Conservation (phyloP, 2,113 vertebrate species). For the Xenus cinereus region DNA sequence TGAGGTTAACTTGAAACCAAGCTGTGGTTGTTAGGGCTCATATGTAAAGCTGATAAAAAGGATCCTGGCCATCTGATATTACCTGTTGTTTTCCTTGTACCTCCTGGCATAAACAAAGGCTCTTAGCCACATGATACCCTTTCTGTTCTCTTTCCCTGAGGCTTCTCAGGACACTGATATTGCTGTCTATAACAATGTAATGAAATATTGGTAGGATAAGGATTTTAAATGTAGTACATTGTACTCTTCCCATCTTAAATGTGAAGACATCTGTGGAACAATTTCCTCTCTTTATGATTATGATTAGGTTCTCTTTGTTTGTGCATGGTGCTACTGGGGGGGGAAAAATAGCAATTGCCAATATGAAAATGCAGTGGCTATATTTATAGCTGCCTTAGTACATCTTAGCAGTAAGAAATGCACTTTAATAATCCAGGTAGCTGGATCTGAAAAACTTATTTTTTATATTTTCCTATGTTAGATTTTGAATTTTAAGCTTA, state of each 20-base stretch:
- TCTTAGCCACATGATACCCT: not conserved
- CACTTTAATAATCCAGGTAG: not conserved
- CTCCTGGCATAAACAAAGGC: not conserved
- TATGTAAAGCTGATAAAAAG: slow-evolving; percentile 17
- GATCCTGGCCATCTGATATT: slow-evolving; percentile 17
- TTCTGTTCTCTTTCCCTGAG: not conserved
- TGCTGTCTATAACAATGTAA: not conserved
- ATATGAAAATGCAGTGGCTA: not conserved
- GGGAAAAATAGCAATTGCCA: not conserved
- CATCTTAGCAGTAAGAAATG: not conserved
- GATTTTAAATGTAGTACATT: not conserved
- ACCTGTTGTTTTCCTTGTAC: not conserved
- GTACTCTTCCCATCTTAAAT: not conserved
- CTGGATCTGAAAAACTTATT: not conserved
- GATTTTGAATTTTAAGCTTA: not conserved
- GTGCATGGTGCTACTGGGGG: not conserved
- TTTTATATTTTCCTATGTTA: not conserved
- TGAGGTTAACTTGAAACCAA: slow-evolving; percentile 6
- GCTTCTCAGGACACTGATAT: not conserved
- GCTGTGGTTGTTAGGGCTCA: not conserved
- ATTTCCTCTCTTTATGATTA: not conserved
- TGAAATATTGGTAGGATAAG: not conserved
- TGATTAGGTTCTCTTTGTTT: not conserved
- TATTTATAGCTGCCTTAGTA: not conserved
- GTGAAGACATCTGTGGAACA: not conserved